Conservation (phyloP, 2,888 invertebrate genomes). For the Drosophila ezoana region DNA sequence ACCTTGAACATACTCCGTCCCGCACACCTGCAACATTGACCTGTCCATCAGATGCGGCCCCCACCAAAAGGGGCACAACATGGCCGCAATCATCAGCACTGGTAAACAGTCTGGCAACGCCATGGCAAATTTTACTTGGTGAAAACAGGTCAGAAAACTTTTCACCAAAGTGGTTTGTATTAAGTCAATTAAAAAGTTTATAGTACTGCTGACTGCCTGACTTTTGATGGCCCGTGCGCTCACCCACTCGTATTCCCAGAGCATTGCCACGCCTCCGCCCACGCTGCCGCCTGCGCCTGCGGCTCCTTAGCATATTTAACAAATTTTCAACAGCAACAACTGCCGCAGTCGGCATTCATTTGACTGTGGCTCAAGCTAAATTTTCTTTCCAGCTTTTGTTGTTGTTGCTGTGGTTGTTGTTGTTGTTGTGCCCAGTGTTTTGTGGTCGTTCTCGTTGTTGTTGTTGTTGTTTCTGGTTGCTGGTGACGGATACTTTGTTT, state of each 20-base stretch:
- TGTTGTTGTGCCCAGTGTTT: constrained; percentile 47
- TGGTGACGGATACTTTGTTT: constrained; percentile 50
- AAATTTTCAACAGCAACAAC: constrained; percentile 61
- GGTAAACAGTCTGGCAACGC: constrained; percentile 19
- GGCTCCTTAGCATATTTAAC: constrained; percentile 69
- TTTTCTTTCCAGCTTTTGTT: constrained; percentile 26
- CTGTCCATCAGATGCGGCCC: constrained; percentile 13
- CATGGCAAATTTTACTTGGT: constrained; percentile 69
- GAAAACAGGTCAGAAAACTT: constrained; percentile 75
- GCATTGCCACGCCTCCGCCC: constrained; percentile 9
- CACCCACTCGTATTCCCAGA: constrained; percentile 1
- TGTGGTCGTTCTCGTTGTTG: constrained; percentile 47
- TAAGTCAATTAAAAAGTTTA: constrained; percentile 80
- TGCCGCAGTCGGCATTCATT: constrained; percentile 59
- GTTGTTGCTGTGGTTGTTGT: constrained; percentile 27
- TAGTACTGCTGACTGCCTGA: constrained; percentile 77
- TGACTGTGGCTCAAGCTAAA: constrained; percentile 39
- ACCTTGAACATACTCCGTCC: constrained; percentile 4
- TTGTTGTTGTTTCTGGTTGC: constrained; percentile 29
- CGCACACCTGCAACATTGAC: constrained; percentile 17
- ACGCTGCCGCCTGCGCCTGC: constrained; percentile 3
- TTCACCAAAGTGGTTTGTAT: constrained; percentile 80
- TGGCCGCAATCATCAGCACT: constrained; percentile 74
- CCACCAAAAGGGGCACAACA: constrained; percentile 56
- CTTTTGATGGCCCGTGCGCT: constrained; percentile 62